These are phyloP conservation scores for Gonatopus flavifemur DNA, from an alignment of 1,140 invertebrate genomes.

Conservation along the genomic window DNA sequence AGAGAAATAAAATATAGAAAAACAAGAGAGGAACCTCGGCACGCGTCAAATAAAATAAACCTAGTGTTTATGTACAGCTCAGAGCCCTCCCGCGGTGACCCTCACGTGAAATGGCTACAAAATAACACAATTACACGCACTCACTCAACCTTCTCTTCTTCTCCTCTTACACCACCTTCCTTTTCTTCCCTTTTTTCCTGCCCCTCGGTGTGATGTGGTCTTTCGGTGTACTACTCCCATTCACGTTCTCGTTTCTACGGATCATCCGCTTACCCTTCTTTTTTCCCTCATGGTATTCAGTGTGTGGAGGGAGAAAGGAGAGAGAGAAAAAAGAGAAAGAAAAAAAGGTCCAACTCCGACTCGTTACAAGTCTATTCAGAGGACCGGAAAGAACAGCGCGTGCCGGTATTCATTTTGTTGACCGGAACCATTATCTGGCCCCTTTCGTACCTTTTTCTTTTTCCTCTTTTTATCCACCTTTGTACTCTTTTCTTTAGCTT, in stretches of 20 bases:
- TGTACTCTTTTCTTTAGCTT: conserved; percentile 10
- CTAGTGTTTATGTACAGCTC: conserved; percentile 53
- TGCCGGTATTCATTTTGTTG: conserved; percentile 55
- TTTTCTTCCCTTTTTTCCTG: conserved; percentile 25
- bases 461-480: background rate
- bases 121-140: conserved; percentile 59
- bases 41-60: conserved; percentile 56
- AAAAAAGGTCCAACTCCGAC: conserved; percentile 39
- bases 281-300: conserved; percentile 5
- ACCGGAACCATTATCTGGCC: conserved; percentile 50
- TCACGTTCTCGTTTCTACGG: no score
- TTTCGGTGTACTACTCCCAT: conserved; percentile 29
- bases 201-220: no score
- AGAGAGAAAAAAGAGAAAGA: conserved; percentile 18
- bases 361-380: conserved; percentile 60
- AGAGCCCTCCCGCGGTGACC: conserved; percentile 40
- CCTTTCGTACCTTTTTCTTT: conserved; percentile 16
- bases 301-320: conserved; percentile 7
- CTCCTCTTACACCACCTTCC: conserved; percentile 29
- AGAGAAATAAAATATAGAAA: background rate
- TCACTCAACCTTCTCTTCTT: conserved; percentile 33
- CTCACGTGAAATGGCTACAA: conserved; percentile 55
- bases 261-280: no score
- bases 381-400: conserved; percentile 51
- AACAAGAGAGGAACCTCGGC: conserved; percentile 17